Conservation (phyloP, 2,113 vertebrate genomes). For the Ariopsis seemanni region DNA sequence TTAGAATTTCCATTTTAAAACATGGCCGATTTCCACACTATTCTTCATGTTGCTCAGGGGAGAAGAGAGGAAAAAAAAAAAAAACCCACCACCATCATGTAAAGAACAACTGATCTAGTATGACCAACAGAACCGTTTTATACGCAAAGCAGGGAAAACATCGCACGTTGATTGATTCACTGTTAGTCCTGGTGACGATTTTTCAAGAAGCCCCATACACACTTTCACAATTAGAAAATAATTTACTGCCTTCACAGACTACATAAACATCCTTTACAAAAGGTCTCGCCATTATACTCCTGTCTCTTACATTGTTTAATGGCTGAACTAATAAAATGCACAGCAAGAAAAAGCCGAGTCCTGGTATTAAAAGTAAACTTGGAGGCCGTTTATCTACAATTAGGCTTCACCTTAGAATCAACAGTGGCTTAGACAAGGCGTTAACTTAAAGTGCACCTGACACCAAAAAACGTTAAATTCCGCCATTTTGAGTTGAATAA, state of each 20-base stretch:
- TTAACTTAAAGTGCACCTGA: background rate
- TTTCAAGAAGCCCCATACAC: conserved; percentile 43
- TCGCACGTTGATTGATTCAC: conserved; percentile 51
- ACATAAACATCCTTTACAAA: conserved; percentile 47
- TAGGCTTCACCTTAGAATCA: background rate
- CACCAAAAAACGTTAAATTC: too few relatives aligned
- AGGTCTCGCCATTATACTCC: conserved; percentile 40
- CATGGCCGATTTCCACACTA: background rate
- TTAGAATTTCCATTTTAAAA: background rate
- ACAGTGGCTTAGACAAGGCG: background rate
- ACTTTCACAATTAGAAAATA: background rate
- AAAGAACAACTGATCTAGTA: conserved; percentile 42
- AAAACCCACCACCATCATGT: background rate
- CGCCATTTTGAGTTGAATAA: too few relatives aligned
- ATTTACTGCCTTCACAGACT: conserved; percentile 52
- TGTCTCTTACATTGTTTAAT: background rate
- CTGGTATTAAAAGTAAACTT: background rate
- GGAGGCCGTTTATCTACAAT: background rate
- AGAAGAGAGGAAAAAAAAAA: background rate
- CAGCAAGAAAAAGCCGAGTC: background rate
- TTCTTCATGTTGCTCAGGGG: background rate
- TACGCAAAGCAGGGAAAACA: conserved; percentile 58
- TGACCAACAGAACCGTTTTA: conserved; percentile 49
- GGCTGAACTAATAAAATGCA: conserved; percentile 49
- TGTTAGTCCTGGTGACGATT: conserved; percentile 50